A percentile compares a stretch with the other conserved stretches of the same genome.
These are phyloP conservation scores for Eucera pruinosa DNA, from an alignment of 2,888 invertebrate genomes.

Conservation along the genomic window DNA sequence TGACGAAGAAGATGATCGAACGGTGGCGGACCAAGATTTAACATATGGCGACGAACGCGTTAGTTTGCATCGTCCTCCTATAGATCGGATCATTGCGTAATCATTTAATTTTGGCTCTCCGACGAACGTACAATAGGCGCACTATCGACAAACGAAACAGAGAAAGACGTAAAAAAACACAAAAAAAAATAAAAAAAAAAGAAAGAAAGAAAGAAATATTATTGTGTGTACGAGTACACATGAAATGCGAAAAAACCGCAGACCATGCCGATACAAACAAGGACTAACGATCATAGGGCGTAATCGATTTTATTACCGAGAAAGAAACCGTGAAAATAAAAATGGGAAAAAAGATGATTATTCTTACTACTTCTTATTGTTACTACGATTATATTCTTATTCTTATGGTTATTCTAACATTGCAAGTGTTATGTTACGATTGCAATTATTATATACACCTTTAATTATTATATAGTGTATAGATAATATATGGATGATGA, in stretches of 20 bases:
- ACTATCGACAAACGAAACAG: constrained; percentile 30
- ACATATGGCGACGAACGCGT: constrained; percentile 20
- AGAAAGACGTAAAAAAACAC: no score
- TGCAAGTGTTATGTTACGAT: constrained; percentile 78
- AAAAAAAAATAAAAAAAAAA: not conserved
- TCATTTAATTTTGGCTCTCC: constrained; percentile 51
- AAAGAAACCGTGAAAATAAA: constrained; percentile 34
- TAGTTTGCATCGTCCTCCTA: constrained; percentile 42
- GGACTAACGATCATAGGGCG: constrained; percentile 69
- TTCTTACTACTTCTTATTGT: constrained; percentile 78
- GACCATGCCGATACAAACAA: constrained; percentile 54
- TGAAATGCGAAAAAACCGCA: constrained; percentile 16
- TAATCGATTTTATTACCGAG: constrained; percentile 75
- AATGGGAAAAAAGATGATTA: constrained; percentile 48
- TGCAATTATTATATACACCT: constrained; percentile 79
- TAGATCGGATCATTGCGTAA: not conserved
- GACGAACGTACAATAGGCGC: constrained; percentile 60
- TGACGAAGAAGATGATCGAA: constrained; percentile 6
- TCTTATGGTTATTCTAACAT: constrained; percentile 79
- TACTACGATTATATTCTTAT: constrained; percentile 79
- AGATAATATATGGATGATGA: constrained; percentile 80
- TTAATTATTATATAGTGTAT: constrained; percentile 80
- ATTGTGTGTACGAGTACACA: no score
- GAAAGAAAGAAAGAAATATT: not conserved
- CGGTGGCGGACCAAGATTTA: not conserved